phyloP scores from a whole-genome alignment of 2,113 vertebrate genomes.

The Antigone vipio region DNA sequence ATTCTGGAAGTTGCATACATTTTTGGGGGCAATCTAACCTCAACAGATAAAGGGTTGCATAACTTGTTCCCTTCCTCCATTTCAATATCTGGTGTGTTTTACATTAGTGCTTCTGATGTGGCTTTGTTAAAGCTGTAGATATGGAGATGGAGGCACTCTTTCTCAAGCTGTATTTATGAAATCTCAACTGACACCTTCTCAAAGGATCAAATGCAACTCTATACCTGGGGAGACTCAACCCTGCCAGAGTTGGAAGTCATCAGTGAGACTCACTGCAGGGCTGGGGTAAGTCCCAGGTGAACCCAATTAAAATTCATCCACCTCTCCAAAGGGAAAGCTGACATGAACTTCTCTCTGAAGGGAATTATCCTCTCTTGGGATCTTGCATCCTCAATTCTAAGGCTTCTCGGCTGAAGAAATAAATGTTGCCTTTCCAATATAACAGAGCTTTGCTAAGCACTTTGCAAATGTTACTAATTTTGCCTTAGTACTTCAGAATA shows the following conservation, averaged over 20 bases:
- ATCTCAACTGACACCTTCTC: conserved; percentile 20
- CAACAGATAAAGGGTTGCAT: neutral
- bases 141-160: neutral
- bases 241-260: neutral
- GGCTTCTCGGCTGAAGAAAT: neutral
- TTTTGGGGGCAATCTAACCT: neutral
- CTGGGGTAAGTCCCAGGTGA: conserved; percentile 18
- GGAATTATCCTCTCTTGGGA: conserved; percentile 34
- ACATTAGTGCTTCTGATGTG: neutral
- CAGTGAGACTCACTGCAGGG: neutral
- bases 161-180: neutral
- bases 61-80: neutral
- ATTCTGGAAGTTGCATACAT: neutral
- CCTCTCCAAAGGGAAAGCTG: conserved; percentile 28
- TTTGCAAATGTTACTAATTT: conserved; percentile 8
- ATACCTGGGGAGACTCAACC: neutral
- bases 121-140: neutral
- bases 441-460: neutral
- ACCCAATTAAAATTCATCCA: conserved; percentile 38
- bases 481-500: neutral
- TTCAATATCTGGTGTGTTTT: neutral
- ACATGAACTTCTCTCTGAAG: neutral
- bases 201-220: neutral
- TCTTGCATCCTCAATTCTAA: neutral
- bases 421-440: neutral